Evolutionary conservation across 2,888 invertebrate genomes (phyloP), one percentile per base, ranked within the genome.

Genomic region (Drosophila colorata): DNA sequence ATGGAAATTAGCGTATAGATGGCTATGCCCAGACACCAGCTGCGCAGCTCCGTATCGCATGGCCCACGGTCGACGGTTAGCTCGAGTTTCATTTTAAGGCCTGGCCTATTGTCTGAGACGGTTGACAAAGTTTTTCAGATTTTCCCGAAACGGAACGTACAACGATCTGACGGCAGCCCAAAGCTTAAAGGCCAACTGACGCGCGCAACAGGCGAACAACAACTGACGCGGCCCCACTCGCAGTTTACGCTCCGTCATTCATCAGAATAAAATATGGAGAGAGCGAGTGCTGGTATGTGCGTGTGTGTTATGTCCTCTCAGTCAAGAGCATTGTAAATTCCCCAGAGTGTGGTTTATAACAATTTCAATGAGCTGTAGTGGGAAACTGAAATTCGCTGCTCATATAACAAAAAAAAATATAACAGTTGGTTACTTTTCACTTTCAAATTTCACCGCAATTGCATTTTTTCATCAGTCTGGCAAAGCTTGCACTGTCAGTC

Each of bases 21-120:
- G 16, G 90, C 82, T 28, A 89, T 90, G 53, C 73, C 74, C 4
- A 81, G 40, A 51, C 90, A 90, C 70, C 89, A 86, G 61, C 73
- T 74, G 25, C 88, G 73, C 28, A 89, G 60, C 16, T 79, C 80
- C 31, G 76, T 53, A 13, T 80, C 60, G 65, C 78, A 89, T 4
- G 87, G 77, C n/a, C 87, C 89, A 38, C 73, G 69, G 35, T 90
- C 89, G 16, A 89, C 87, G 38, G 66, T 69, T n/a, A 84, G 69
- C 23, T 87, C 67, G 48, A 90, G 43, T 75, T 84, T 81, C 87
- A 86, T 88, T 52, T 72, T 79, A 6, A 14, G 43, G 55, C 38
- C 18, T 49, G 14, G 40, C 38, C 31, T 65, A n/a, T 43, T 48
- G 8, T 44, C 18, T 5, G 38, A n/a, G 11, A 61, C 33, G 1